Evolutionary conservation across 2,888 invertebrate species (phyloP).

Genomic region (Spodoptera picta): DNA sequence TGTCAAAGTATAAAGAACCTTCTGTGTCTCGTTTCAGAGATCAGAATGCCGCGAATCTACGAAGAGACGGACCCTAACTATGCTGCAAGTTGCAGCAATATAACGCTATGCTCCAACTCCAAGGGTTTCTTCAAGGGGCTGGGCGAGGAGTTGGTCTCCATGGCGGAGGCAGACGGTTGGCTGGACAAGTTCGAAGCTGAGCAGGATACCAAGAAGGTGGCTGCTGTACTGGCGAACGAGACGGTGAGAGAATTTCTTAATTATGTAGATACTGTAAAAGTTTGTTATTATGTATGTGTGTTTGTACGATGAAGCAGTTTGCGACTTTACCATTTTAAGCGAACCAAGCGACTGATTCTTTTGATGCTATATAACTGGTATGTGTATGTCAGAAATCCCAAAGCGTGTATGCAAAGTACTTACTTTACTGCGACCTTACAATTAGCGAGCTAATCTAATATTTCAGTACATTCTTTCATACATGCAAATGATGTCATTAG

Average conservation of each 20-base stretch:
- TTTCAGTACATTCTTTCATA: too few relatives aligned
- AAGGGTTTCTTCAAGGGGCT: conserved; percentile 93
- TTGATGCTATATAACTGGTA: too few relatives aligned
- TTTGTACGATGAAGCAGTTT: too few relatives aligned
- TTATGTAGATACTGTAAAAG: too few relatives aligned
- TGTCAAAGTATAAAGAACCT: background rate
- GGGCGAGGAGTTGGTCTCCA: conserved; percentile 88
- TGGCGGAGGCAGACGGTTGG: conserved; percentile 88
- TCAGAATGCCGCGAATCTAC: conserved; percentile 73
- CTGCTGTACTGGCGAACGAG: conserved; percentile 85
- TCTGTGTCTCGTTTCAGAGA: conserved; percentile 31
- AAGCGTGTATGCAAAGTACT: too few relatives aligned
- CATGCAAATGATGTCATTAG: too few relatives aligned
- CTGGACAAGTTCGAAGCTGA: conserved; percentile 89
- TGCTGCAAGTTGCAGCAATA: conserved; percentile 91
- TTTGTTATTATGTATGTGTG: too few relatives aligned
- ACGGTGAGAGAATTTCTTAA: conserved; percentile 69
- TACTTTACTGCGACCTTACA: too few relatives aligned
- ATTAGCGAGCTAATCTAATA: too few relatives aligned
- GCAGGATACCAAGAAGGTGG: conserved; percentile 89
- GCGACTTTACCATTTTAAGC: too few relatives aligned
- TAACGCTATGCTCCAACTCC: conserved; percentile 92
- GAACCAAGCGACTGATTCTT: too few relatives aligned
- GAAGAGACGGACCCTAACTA: conserved; percentile 84
- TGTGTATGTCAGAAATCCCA: too few relatives aligned